Percentiles rank a stretch among this genome's conserved stretches.
Evolutionary conservation across 2,113 vertebrate species (phyloP).

Genomic region (Tachuris rubrigastra): DNA sequence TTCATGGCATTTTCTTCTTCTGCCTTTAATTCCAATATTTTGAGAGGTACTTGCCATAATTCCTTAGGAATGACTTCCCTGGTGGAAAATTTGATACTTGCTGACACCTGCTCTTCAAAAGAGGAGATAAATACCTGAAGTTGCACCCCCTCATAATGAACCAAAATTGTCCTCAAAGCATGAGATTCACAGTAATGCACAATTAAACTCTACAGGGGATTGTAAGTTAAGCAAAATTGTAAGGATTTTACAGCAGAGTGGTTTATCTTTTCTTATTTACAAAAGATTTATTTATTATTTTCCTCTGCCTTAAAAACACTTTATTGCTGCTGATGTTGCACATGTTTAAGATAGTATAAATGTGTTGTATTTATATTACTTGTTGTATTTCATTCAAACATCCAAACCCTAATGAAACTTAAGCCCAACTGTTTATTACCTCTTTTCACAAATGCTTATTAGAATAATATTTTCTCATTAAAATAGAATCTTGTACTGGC

Average conservation of each 20-base stretch:
- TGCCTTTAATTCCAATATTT: neutral
- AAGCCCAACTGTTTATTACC: neutral
- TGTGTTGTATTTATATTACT: neutral
- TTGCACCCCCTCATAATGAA: neutral
- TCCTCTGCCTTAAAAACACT: neutral
- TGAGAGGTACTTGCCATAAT: neutral
- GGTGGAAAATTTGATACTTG: neutral
- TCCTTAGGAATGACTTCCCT: neutral
- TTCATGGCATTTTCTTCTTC: fast-evolving
- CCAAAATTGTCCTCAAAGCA: neutral
- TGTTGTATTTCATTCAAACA: neutral
- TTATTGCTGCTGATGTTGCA: neutral
- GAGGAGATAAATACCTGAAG: neutral
- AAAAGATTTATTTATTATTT: neutral
- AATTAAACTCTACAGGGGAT: neutral
- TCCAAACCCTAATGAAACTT: neutral
- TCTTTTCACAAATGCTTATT: neutral
- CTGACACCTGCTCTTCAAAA: neutral
- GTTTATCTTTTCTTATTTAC: neutral
- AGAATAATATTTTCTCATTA: neutral
- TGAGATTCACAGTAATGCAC: neutral
- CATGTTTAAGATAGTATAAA: neutral
- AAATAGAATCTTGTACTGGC: neutral
- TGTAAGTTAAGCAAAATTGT: neutral
- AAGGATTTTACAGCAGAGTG: neutral